Evolutionary conservation across 2,113 vertebrate species (phyloP).

Genomic region (Melospiza georgiana): DNA sequence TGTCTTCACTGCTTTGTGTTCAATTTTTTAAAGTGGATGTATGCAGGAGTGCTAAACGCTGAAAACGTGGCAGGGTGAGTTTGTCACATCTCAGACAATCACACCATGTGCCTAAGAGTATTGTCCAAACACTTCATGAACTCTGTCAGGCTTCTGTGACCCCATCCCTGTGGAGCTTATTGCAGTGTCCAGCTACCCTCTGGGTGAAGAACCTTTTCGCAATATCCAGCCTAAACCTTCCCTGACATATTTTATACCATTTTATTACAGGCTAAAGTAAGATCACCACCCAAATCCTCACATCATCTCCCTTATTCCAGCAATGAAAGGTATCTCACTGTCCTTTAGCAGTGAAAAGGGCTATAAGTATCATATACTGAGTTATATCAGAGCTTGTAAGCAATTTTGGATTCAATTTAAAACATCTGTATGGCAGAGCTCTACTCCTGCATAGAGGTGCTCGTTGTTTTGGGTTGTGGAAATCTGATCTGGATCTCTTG

Average conservation of each 20-base stretch:
- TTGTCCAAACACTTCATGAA: neutral
- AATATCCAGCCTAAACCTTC: neutral
- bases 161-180: rapidly evolving
- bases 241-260: neutral
- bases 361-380: neutral
- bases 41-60: rapidly evolving
- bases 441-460: neutral
- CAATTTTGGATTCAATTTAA: neutral
- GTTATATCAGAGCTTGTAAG: neutral
- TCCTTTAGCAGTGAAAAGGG: neutral
- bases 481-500: neutral
- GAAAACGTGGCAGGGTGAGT: neutral
- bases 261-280: neutral
- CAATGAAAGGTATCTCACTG: neutral
- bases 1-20: neutral
- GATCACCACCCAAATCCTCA: neutral
- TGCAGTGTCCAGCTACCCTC: neutral
- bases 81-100: neutral
- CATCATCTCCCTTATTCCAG: neutral
- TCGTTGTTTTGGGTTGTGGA: neutral
- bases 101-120: neutral
- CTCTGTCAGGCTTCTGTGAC: neutral
- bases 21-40: neutral
- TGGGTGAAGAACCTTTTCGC: neutral
- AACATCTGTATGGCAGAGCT: neutral